phyloP scores from a whole-genome alignment of 2,113 vertebrate species.

The Hiodon tergisus region DNA sequence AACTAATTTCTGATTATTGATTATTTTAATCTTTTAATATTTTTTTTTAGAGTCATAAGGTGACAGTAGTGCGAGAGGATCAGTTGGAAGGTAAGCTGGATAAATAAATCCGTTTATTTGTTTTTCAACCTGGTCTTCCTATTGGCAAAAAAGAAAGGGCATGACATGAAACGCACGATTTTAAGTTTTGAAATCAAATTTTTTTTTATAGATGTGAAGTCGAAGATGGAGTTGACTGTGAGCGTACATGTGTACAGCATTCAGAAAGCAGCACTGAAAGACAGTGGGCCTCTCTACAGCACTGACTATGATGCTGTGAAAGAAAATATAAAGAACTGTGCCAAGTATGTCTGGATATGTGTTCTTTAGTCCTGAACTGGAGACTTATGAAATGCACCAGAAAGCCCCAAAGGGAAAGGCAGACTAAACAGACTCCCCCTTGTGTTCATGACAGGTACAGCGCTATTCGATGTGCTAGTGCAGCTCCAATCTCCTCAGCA shows the following conservation, averaged over 20 bases:
- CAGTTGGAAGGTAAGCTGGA: constrained; percentile 74
- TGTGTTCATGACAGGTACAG: constrained; percentile 67
- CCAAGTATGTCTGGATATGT: constrained; percentile 64
- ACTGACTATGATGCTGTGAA: constrained; percentile 91
- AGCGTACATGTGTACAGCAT: constrained; percentile 92
- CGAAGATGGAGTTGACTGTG: constrained; percentile 70
- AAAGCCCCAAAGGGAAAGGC: no score
- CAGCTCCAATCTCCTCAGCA: constrained; percentile 53
- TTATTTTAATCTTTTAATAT: neutral
- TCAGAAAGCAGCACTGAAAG: constrained; percentile 85
- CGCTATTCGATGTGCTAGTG: constrained; percentile 74
- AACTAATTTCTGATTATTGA: no score
- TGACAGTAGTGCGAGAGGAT: constrained; percentile 90
- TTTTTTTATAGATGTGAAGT: constrained; percentile 72
- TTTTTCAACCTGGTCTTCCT: neutral
- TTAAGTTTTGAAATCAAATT: neutral
- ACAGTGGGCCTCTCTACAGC: constrained; percentile 86
- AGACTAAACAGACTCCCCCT: rapidly evolving
- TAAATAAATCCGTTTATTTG: neutral
- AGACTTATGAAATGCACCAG: no score
- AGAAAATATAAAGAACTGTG: constrained; percentile 82
- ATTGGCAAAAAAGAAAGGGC: neutral
- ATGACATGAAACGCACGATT: neutral
- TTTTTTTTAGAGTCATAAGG: constrained; percentile 82
- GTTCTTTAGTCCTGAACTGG: no score